These are phyloP conservation scores for Petrocephalus zakoni DNA, from an alignment of 2,113 vertebrate genomes.

Conservation along the genomic window DNA sequence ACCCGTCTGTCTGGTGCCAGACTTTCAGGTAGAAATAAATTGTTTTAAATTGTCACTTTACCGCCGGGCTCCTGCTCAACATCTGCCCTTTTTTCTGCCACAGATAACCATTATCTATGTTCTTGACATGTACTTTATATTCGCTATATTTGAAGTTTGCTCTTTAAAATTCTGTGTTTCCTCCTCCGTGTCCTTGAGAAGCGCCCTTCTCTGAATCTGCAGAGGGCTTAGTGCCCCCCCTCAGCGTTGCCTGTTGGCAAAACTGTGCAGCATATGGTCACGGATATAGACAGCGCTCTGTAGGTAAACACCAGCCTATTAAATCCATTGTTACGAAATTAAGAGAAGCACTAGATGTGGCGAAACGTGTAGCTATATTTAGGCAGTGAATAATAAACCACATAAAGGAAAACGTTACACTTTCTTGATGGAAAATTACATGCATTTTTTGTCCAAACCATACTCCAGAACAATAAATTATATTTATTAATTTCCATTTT, in stretches of 20 bases:
- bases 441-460: neutral
- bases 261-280: neutral
- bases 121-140: neutral
- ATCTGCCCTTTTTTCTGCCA: neutral
- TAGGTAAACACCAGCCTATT: conserved; percentile 7
- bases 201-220: neutral
- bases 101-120: neutral
- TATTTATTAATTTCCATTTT: neutral
- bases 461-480: neutral
- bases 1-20: neutral
- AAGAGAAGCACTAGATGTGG: neutral
- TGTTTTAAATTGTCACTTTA: neutral
- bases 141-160: neutral
- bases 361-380: neutral
- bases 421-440: conserved; percentile 12
- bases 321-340: conserved; percentile 16
- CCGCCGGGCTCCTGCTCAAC: neutral
- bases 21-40: neutral
- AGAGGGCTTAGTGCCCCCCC: neutral
- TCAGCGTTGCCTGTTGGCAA: neutral
- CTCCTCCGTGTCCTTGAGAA: neutral
- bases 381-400: neutral
- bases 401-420: neutral
- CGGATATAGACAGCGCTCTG: neutral
- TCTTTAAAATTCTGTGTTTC: neutral